Evolutionary conservation across 2,113 vertebrate genomes (phyloP).

Genomic region (Psilopogon haemacephalus): DNA sequence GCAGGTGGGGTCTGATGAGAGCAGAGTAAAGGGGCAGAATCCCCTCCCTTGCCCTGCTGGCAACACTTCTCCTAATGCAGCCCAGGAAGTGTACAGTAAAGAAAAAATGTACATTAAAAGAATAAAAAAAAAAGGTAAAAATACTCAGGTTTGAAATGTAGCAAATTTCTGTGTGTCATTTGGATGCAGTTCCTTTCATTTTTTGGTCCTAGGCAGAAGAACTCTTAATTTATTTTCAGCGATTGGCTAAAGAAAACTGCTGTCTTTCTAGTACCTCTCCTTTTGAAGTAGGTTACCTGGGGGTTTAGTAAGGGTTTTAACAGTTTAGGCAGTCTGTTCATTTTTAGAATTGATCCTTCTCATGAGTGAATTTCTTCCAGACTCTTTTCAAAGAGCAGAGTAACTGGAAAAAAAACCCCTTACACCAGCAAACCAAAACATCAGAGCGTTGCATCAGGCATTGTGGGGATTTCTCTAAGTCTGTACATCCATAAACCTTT

Average conservation of each 20-base stretch:
- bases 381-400: not conserved
- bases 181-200: not conserved
- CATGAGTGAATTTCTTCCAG: not conserved
- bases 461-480: not conserved
- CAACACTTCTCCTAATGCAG: too few relatives aligned
- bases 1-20: too few relatives aligned
- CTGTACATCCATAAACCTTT: not conserved
- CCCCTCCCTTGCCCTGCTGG: too few relatives aligned
- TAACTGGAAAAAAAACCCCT: not conserved
- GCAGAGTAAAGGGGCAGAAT: too few relatives aligned
- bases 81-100: not conserved
- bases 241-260: not conserved
- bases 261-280: not conserved
- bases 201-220: not conserved
- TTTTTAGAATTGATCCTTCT: constrained; percentile 1
- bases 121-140: not conserved
- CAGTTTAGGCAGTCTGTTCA: not conserved
- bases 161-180: not conserved
- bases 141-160: not conserved
- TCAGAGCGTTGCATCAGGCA: not conserved
- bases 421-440: not conserved
- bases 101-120: too few relatives aligned
- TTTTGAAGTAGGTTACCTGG: not conserved
- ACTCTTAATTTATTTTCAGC: not conserved
- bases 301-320: not conserved